Base-by-base conservation (phyloP, 2,888 invertebrate species). In the Nymphalis polychloros region DNA sequence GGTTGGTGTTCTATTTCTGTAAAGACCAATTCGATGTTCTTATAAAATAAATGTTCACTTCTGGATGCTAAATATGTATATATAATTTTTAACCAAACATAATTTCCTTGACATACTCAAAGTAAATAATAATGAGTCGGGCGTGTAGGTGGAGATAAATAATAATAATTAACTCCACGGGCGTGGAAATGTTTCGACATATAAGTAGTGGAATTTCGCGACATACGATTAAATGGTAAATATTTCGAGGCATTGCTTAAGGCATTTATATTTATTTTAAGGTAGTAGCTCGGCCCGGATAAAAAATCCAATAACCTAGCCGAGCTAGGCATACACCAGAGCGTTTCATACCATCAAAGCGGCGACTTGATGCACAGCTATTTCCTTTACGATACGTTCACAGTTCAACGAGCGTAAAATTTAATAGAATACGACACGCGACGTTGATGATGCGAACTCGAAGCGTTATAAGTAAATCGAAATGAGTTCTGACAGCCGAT, bases 401-500 rank as follows among this genome's bases (percentile, higher is more conserved):
- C 17, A n/a, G 49, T 19, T 16, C 20, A 19, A n/a, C n/a, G 57
- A 57, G 50, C 31, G 23, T 16, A 10, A 61, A 64, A 55, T 57
- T 20, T 23, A 61, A 55, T 49, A 64, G 19, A 55, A 53, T 57
- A 8, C 41, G 53, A 61, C 48, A 47, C 27, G 41, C 46, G 20
- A 46, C 35, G 35, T 64, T 31, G 53, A 61, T 31, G 49, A 55
- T 27, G 17, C 59, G n/a, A 49, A 47, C 55, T 35, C 20, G 64
- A 50, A 55, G 8, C 35, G 4, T 20, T 23, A 47, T 35, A 64
- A 60, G 64, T 53, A 64, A 63, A 68, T 64, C 64, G 64, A 64
- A 64, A 63, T 63, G 59, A 55, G 49, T 68, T 31, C 35, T 68
- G 68, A 53, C 64, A 23, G 59, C 23, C 64, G 68, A 64, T 61